Evolutionary conservation across 2,888 invertebrate genomes (phyloP).

Genomic region (Griposia aprilina): DNA sequence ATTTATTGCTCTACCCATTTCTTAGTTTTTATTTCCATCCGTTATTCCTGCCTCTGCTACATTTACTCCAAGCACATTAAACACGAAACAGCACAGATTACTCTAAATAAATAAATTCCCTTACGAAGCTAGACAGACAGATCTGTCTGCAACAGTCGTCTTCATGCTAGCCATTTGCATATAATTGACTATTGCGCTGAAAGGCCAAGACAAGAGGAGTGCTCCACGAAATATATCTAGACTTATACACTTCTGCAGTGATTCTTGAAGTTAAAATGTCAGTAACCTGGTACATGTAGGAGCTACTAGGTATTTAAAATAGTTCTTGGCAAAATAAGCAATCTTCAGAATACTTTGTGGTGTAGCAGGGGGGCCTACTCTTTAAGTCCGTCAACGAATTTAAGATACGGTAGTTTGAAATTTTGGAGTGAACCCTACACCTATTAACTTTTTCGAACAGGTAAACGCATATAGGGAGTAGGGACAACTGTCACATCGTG

Average conservation of each 20-base stretch:
- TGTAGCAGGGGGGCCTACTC: too few relatives aligned
- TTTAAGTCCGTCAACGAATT: too few relatives aligned
- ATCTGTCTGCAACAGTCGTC: constrained; percentile 23
- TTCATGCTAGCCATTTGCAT: constrained; percentile 46
- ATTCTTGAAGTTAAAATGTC: constrained; percentile 8
- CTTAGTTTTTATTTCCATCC: not conserved
- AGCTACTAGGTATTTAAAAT: too few relatives aligned
- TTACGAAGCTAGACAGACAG: constrained; percentile 37
- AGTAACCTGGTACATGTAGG: not conserved
- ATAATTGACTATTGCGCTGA: constrained; percentile 36
- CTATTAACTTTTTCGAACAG: too few relatives aligned
- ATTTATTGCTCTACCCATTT: too few relatives aligned
- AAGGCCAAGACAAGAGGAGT: not conserved
- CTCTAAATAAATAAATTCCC: not conserved
- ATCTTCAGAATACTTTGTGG: too few relatives aligned
- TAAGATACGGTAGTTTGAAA: too few relatives aligned
- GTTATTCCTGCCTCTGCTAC: not conserved
- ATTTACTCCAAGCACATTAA: not conserved
- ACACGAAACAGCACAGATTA: constrained; percentile 3
- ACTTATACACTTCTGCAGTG: not conserved
- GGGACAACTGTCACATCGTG: too few relatives aligned
- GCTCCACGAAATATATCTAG: not conserved
- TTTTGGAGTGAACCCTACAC: too few relatives aligned
- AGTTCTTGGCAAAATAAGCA: too few relatives aligned
- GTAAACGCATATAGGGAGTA: too few relatives aligned